Evolutionary conservation across 2,113 vertebrate species (phyloP), one percentile per base, ranked within the genome.

Genomic region (Crotophaga sulcirostris): DNA sequence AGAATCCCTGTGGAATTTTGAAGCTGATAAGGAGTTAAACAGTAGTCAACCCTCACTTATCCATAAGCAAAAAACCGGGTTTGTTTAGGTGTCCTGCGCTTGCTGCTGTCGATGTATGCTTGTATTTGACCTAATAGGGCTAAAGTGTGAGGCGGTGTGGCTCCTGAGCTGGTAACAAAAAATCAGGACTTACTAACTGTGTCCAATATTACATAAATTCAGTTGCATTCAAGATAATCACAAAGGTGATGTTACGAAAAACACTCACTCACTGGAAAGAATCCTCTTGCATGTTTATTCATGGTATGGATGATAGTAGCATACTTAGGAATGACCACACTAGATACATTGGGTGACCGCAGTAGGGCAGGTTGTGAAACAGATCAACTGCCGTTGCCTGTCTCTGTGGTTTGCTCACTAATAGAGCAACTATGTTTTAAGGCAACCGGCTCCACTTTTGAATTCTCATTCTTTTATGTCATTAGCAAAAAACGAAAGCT

Each of bases 301-400:
- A 3, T 42, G 25, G 13, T 29, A 9, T 38, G 19, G 45, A 13
- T 51, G 13, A 4, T 3, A 9, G 24, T 2, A 40, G 25, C 6
- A 29, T 56, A 2, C 38, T 81, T 58, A 5, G 0, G 2, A 34
- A 3, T 52, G 54, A 24, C 34, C 10, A 4, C 16, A 5, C 18
- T 8, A 24, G 11, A 2, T 74, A 2, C 2, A 7, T 33, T 23
- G 16, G 17, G 29, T 25, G 11, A 8, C 45, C 82, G 29, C 49
- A 29, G 29, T 17, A 44, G 74, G 49, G 25, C 13, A 56, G 7
- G 14, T 33, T 55, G 9, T 63, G 38, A 47, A 78, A 21, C 23
- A 40, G 20, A 24, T 82, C 10, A 40, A 0, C 56, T 75, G 51
- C 40, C 55, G 13, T 34, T 51, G 33, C 25, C 68, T 79, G 19